Percentiles rank a stretch among this genome's conserved stretches.
Evolutionary conservation across 2,888 invertebrate genomes (phyloP).

Genomic region (Barypeithes pellucidus): DNA sequence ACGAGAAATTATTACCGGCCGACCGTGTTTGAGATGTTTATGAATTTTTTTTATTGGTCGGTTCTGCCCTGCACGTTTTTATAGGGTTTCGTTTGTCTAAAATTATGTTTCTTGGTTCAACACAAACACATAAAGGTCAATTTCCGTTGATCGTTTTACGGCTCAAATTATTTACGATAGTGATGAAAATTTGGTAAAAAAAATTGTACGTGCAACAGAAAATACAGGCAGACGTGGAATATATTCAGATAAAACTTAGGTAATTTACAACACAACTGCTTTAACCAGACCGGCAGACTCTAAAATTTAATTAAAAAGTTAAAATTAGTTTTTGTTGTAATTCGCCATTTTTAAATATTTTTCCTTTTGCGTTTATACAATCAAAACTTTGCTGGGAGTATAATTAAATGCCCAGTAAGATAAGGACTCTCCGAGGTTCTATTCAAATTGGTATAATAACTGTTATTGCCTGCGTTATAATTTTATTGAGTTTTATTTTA

Average conservation of each 20-base stretch:
- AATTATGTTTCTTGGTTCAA: not conserved
- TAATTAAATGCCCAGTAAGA: conserved; percentile 65
- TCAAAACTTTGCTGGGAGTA: conserved; percentile 63
- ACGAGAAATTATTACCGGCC: conserved; percentile 54
- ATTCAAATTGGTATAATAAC: conserved; percentile 60
- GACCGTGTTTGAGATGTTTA: conserved; percentile 26
- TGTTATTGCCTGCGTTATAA: conserved; percentile 60
- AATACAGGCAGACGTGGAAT: not conserved
- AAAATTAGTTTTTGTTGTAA: conserved; percentile 71
- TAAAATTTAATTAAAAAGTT: conserved; percentile 71
- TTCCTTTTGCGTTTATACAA: conserved; percentile 63
- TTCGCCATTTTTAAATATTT: conserved; percentile 69
- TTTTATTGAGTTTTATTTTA: conserved; percentile 53
- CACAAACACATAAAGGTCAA: not conserved
- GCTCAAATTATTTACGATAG: too few relatives aligned
- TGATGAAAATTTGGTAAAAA: too few relatives aligned
- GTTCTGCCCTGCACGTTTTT: conserved; percentile 5
- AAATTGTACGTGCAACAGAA: too few relatives aligned
- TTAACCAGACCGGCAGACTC: conserved; percentile 58
- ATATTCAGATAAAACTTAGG: conserved; percentile 60
- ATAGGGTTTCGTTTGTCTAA: conserved; percentile 1
- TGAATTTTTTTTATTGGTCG: conserved; percentile 31
- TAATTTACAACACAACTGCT: conserved; percentile 67
- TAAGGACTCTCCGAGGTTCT: conserved; percentile 50
- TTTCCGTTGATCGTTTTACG: not conserved